Evolutionary conservation across 53 echinoderm and acorn worm genomes (phyloP), one percentile per base, ranked within the genome.

Genomic region (Echinarachnius parma): DNA sequence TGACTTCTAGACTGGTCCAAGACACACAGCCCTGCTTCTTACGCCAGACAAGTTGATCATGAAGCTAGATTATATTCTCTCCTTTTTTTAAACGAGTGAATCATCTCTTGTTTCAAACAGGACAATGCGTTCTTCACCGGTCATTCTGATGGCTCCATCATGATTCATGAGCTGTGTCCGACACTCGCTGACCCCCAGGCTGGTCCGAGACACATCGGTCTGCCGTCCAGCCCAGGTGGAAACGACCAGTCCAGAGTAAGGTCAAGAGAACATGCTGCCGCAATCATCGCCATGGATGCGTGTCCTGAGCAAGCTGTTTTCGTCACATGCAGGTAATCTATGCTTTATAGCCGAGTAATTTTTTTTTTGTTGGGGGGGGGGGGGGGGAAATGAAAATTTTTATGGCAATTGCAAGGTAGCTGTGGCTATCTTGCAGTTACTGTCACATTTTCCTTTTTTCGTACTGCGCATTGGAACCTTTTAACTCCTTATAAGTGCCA

Each of bases 301-400:
- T 96, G 96, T 29, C 66, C 59, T 1, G 48, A 31, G 8, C 66
- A 87, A 3, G 79, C 79, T 11, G 82, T 96, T 5, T 82, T 87
- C 60, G 77, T 88, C 21, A 76, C 96, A 4, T 91, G 96, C 87
- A 91, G 96, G 96, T 96, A 22, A 42, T n/a, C n/a, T n/a, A n/a
- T n/a, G n/a, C n/a, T n/a, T n/a, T n/a, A n/a, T n/a, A n/a, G n/a
- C n/a, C n/a, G n/a, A n/a, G n/a, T n/a, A n/a, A n/a, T n/a, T n/a
- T n/a, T n/a, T n/a, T n/a, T n/a, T n/a, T n/a, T n/a, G n/a, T n/a
- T n/a, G n/a, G n/a, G n/a, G n/a, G n/a, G n/a, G n/a, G n/a, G n/a
- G n/a, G n/a, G n/a, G n/a, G n/a, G n/a, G n/a, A n/a, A n/a, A n/a
- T n/a, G n/a, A n/a, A n/a, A n/a, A n/a, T n/a, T n/a, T n/a, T n/a